Conservation (phyloP, 2,113 vertebrate genomes). For the Anseranas semipalmata region DNA sequence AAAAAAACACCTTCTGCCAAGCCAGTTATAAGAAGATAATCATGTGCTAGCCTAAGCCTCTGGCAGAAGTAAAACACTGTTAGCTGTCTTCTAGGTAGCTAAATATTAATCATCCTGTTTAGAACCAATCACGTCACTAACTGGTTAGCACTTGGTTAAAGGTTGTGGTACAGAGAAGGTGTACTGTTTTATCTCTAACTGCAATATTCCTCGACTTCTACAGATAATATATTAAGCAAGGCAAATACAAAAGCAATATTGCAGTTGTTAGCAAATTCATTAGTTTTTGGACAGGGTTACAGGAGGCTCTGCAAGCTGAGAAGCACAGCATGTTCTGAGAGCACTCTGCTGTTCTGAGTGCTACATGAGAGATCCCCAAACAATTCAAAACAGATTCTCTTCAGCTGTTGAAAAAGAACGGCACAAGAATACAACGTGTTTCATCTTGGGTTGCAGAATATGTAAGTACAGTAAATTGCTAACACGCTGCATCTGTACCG, state of each 20-base stretch:
- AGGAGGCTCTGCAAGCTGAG: background rate
- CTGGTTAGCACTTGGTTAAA: constrained; percentile 47
- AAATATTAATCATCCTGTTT: constrained; percentile 63
- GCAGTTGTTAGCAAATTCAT: background rate
- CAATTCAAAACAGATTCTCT: background rate
- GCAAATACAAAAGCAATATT: background rate
- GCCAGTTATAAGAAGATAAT: constrained; percentile 66
- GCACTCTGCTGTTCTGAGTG: background rate
- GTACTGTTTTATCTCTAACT: background rate
- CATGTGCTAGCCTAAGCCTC: constrained; percentile 57
- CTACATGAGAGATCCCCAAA: background rate
- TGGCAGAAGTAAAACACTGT: constrained; percentile 59
- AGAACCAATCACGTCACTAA: constrained; percentile 47
- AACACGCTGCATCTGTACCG: background rate
- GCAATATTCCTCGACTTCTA: background rate
- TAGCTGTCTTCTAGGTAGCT: constrained; percentile 60
- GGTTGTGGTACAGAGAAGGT: background rate
- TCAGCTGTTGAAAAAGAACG: background rate
- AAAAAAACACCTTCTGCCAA: constrained; percentile 15
- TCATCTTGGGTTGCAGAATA: background rate
- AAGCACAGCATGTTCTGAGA: background rate
- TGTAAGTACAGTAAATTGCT: background rate
- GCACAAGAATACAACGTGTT: background rate
- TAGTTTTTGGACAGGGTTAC: background rate
- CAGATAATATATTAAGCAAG: background rate